phyloP scores from a whole-genome alignment of 2,797 vertebrate genomes.

The Squalus acanthias region DNA sequence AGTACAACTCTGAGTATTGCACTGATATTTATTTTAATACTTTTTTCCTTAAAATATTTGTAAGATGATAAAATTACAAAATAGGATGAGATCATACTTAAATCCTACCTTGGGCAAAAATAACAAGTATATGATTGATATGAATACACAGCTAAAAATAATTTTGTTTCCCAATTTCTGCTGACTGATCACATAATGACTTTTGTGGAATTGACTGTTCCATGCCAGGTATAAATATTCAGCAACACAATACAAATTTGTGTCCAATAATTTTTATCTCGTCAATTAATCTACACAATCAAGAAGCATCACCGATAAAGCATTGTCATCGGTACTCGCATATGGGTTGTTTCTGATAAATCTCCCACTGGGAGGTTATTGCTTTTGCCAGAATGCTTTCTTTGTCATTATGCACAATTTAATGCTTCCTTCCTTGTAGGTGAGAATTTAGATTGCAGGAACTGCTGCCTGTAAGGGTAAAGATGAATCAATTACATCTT shows the following conservation, averaged over 20 bases:
- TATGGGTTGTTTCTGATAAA: not conserved
- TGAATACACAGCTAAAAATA: not conserved
- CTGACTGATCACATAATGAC: not conserved
- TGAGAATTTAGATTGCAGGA: not conserved
- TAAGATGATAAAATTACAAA: not conserved
- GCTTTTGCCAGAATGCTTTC: not conserved
- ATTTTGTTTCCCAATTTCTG: not conserved
- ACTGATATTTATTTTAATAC: not conserved
- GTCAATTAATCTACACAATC: constrained; percentile 2
- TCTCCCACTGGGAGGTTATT: not conserved
- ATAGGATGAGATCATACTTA: not conserved
- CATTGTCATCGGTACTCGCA: not conserved
- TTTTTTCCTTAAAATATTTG: not conserved
- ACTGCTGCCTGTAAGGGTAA: not conserved
- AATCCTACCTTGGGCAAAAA: not conserved
- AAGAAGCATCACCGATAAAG: not conserved
- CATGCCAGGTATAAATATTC: not conserved
- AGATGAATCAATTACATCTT: not conserved
- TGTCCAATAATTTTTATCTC: constrained; percentile 1
- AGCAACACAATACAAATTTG: not conserved
- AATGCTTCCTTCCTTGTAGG: not conserved
- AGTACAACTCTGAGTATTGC: not conserved
- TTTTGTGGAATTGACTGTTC: not conserved
- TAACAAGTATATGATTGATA: not conserved
- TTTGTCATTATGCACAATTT: constrained; percentile 12